Evolutionary conservation across 2,113 vertebrate genomes (phyloP), one percentile per base, ranked within the genome.

Genomic region (Maccullochella peelii): DNA sequence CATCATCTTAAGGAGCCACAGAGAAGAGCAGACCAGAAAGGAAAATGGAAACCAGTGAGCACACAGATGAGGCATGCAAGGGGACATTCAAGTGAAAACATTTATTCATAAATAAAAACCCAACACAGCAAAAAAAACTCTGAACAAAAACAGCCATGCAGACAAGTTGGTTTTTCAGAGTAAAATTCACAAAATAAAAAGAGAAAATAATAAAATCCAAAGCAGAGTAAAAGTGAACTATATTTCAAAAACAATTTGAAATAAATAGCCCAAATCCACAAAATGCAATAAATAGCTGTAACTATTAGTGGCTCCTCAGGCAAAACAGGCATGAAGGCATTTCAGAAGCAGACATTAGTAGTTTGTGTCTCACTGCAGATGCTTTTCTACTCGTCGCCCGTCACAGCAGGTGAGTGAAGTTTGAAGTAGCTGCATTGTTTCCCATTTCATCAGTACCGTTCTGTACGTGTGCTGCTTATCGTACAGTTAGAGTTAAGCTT

Each of bases 101-200:
- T 94, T 95, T 95, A 95, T 95, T 96, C 70, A 93, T 87, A 93
- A 94, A 92, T 87, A 91, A 89, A 87, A 84, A 67, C 67, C 74
- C 72, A 79, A 85, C 70, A 91, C 79, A 73, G 76, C 55, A 86
- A 52, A 86, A 52, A 86, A 75, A 84, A 59, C 16, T 23, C 38
- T 20, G 86, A 82, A 88, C 72, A 76, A 8, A 73, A 86, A 91
- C 52, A 87, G 86, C 87, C 92, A 94, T 93, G 94, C 89, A 93
- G 83, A 86, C 83, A 86, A 25, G 77, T 61, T 49, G 3, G 25
- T 78, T 79, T 52, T 49, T 20, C 61, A 57, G 62, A 73, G 74
- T 59, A 59, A 89, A 77, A 72, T 59, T 12, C 57, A 87, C 79
- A 85, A 79, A 77, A n/a, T n/a, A n/a, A 3, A 72, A 81, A 57